Evolutionary conservation across 2,888 invertebrate genomes (phyloP), one percentile per base, ranked within the genome.

Genomic region (Chalcis sispes): DNA sequence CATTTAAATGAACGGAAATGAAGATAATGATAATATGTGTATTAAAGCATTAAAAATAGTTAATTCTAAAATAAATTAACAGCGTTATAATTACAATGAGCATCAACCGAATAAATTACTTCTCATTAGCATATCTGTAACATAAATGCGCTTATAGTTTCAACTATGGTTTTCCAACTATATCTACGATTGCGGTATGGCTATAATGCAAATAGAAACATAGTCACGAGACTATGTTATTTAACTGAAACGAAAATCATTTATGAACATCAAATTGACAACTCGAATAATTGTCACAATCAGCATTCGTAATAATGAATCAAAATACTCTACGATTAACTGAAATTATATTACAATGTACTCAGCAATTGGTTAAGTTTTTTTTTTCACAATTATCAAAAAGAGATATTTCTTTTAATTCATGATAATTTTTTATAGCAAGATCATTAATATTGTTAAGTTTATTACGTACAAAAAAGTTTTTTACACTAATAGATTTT

Each of bases 111-210:
- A 40, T 25, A 23, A 13, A 10, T 40, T 59, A 20, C 20, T 13
- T 15, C 15, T 42, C 7, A 42, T 61, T 61, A 42, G 42, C 23
- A 36, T 61, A 25, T 25, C 23, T 40, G 59, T 40, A 25, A 42
- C 23, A 42, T 61, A 42, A 58, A 61, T 42, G 61, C 23, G 61
- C 25, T 61, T 40, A 61, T 61, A 40, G 59, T 61, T 61, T 23
- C 25, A 23, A 25, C 42, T 18, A 29, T 25, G 23, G 42, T 25
- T 40, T 56, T 61, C 42, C 25, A 10, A 59, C 61, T 40, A 18
- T 25, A 61, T 42, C 61, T 61, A 25, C 61, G 7, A 25, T 42
- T 61, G 61, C 32, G 61, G 61, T 40, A 5, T 13, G 3, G 40
- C 59, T 13, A 59, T 13, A 25, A 23, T 32, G 59, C 42, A 61